Conservation (phyloP, 2,113 vertebrate species). For the Prionailurus viverrinus region DNA sequence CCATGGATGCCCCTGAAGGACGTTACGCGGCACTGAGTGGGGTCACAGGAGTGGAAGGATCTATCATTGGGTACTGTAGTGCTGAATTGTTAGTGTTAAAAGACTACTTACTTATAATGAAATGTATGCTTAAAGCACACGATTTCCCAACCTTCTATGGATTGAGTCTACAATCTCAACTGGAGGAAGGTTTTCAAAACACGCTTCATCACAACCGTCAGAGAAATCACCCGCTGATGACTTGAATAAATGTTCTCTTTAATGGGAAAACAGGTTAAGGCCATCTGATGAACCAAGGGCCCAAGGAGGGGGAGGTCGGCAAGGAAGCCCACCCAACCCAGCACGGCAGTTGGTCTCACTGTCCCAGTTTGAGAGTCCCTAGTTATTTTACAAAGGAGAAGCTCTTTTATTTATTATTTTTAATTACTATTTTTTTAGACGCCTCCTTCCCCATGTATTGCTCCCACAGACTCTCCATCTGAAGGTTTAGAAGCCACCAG, state of each 20-base stretch:
- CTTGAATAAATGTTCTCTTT: background rate
- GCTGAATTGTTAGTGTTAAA: background rate
- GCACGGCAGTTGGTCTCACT: background rate
- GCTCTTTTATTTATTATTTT: background rate
- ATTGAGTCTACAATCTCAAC: background rate
- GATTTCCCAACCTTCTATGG: background rate
- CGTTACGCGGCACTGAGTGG: accelerated
- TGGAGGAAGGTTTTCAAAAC: background rate
- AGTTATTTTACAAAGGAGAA: background rate
- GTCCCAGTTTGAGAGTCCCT: background rate
- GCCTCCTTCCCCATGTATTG: background rate
- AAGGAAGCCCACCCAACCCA: background rate
- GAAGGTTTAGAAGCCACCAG: background rate
- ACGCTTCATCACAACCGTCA: background rate
- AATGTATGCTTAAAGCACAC: background rate
- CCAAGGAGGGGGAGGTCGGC: accelerated
- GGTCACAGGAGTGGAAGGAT: background rate
- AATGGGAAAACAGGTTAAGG: background rate
- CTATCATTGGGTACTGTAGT: background rate
- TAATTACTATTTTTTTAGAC: background rate
- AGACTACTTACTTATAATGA: background rate
- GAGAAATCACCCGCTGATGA: background rate
- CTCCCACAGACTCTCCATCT: background rate
- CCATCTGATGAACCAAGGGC: background rate
- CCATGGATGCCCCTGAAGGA: background rate